phyloP scores from a whole-genome alignment of 2,888 invertebrate genomes.

The Chrysolina americana region DNA sequence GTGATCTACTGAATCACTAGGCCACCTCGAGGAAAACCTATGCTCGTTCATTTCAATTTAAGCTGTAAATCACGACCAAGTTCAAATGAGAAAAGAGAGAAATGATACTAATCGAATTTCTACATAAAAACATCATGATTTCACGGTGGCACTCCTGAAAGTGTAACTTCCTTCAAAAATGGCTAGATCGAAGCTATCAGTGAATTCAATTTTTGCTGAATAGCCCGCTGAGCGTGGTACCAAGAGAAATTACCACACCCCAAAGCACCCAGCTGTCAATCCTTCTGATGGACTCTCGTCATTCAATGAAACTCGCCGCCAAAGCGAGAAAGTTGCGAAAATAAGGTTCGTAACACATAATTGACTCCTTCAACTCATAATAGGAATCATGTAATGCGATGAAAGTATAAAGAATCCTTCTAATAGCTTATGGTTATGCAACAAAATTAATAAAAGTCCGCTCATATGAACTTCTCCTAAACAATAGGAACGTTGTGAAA shows the following conservation, averaged over 20 bases:
- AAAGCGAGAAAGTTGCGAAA: slow-evolving; percentile 24
- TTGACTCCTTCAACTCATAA: slow-evolving; percentile 24
- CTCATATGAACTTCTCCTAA: slow-evolving; percentile 37
- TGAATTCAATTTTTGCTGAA: background rate
- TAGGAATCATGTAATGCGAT: slow-evolving; percentile 35
- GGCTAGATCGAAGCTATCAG: background rate
- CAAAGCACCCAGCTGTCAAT: slow-evolving; percentile 12
- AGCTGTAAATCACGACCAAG: too few relatives aligned
- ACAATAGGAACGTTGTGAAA: slow-evolving; percentile 52
- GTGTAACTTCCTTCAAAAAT: background rate
- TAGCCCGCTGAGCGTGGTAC: background rate
- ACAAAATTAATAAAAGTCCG: slow-evolving; percentile 28
- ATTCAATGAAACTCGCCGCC: slow-evolving; percentile 15
- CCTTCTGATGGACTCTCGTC: slow-evolving; percentile 6
- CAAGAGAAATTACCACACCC: slow-evolving; percentile 18
- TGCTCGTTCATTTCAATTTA: too few relatives aligned
- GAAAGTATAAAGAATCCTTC: slow-evolving; percentile 33
- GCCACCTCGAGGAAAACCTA: too few relatives aligned
- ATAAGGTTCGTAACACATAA: slow-evolving; percentile 23
- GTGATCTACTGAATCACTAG: too few relatives aligned
- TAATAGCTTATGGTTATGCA: slow-evolving; percentile 32
- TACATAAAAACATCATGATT: background rate
- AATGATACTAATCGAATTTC: background rate
- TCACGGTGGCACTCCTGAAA: slow-evolving; percentile 11
- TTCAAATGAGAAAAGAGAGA: too few relatives aligned